Base-by-base conservation (phyloP, 2,113 vertebrate species). In the Cebidichthys violaceus region DNA sequence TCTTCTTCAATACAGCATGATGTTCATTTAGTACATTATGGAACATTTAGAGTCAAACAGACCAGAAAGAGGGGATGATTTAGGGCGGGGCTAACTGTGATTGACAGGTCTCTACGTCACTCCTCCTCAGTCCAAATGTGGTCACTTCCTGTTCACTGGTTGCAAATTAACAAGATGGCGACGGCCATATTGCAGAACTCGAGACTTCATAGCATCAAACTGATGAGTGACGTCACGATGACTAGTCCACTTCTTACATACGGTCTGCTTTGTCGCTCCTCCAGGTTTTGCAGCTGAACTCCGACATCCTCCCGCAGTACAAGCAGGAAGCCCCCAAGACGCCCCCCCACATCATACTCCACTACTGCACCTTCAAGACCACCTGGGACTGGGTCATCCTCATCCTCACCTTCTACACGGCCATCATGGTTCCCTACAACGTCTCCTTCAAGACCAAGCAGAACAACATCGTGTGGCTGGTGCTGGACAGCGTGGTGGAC, bases 301-400 rank as follows among this genome's bases (percentile, higher is more conserved):
- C 98, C 2, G 98, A 99, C 92, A 99, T 99, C 85, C 97, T 99
- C 87, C 98, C 98, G 27, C 97, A 98, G 93, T 99, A 99, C 90
- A 99, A 99, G 59, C 98, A 99, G 94, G 98, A 99, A 95, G 98
- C 97, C 18, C 98, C 98, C 67, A 99, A 99, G 95, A 99, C 98
- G 1, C 98, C 98, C 0, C 98, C 98, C 4, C 98, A 99, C 91
- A 99, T 99, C 68, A 99, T 99, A 92, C 95, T 99, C 75, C 98
- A 99, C 86, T 99, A 99, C 73, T 99, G 98, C 95, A 97, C 97
- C 94, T 99, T 99, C 91, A 99, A 99, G 93, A 99, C 98, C 88
- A 99, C 98, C 3, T 99, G 98, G 98, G 98, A 99, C 94, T 99
- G 98, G 97, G 97, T 99, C 79, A 99, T 99, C 95, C 95, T 99